Base-by-base conservation (phyloP, 2,888 invertebrate genomes). In the Frankliniella fusca region DNA sequence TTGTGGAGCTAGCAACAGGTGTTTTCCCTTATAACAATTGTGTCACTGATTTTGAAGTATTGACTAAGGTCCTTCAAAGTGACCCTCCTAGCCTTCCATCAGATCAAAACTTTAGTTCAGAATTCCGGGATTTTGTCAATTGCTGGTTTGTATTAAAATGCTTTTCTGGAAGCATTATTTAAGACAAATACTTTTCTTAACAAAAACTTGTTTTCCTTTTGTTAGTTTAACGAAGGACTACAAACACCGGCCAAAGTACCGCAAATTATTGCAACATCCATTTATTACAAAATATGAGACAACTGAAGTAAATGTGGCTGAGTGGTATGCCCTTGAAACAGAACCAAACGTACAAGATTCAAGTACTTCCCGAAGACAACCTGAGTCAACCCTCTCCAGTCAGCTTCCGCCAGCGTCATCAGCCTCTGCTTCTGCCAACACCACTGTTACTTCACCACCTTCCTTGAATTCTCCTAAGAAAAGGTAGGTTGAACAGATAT, bases 21-120 rank as follows among this genome's bases (percentile, higher is more conserved):
- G 93, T 94, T 85, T 98, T 98, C 88, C 99, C 99, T 0, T 97
- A 97, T 89, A 92, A 93, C 88, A 95, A 97, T 89, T 98, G 98
- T 89, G 94, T 95, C 89, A 97, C 96, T 86, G 99, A 99, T 90
- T 99, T 99, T 90, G 99, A 99, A 91, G 97, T 98, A 82, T 92
- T 98, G 85, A 94, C 96, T 82, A 94, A 94, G 90, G 97, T 98
- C 86, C 92, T 99, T 87, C 93, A 94, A 86, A 94, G 96, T 85
- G 97, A 95, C 86, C 97, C 97, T 49, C 97, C 97, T 12, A 91
- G 92, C 85, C 90, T 98, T 87, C 97, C 98, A 0, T 89, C 90
- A 65, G 93, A 94, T 85, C 90, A 91, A 86, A 91, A 92, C 83
- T 98, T 97, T 88, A 93, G 94, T 83, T 89, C 91, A 80, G 95